phyloP scores from a whole-genome alignment of 2,888 invertebrate genomes.

The Eilema griseolum region DNA sequence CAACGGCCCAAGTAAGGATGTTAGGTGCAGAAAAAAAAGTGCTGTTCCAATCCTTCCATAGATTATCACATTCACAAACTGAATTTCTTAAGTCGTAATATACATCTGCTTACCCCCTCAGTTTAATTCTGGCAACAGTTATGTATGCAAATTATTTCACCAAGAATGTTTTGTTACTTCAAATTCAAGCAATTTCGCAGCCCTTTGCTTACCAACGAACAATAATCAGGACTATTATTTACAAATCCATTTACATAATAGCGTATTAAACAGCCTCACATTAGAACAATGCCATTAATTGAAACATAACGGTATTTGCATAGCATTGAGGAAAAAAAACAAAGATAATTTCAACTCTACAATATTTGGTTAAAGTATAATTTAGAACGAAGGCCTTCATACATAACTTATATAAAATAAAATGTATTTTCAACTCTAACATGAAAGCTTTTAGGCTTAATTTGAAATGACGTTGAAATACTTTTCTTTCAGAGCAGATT shows the following conservation, averaged over 20 bases:
- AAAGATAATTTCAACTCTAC: constrained; percentile 17
- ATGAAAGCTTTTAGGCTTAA: not conserved
- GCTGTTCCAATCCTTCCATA: too few species aligned
- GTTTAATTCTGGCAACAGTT: not conserved
- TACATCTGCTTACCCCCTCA: not conserved
- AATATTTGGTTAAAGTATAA: constrained; percentile 5
- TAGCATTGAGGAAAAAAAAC: not conserved
- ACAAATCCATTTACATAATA: constrained; percentile 33
- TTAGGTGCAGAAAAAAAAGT: too few species aligned
- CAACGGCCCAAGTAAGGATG: too few species aligned
- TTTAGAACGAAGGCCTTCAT: constrained; percentile 21
- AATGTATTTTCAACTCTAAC: constrained; percentile 31
- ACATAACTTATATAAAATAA: constrained; percentile 6
- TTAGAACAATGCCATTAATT: constrained; percentile 25
- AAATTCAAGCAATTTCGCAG: not conserved
- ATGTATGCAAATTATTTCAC: not conserved
- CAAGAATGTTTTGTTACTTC: not conserved
- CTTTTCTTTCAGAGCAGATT: constrained; percentile 35
- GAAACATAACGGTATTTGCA: constrained; percentile 25
- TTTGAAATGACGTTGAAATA: constrained; percentile 17
- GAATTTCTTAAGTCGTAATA: too few species aligned
- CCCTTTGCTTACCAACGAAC: constrained; percentile 6
- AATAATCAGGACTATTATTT: constrained; percentile 20
- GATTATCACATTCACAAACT: too few species aligned
- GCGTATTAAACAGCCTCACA: constrained; percentile 29